Percentiles rank a stretch among this genome's conserved stretches.
Conservation (phyloP, 1,140 invertebrate genomes). For the Ylistrum balloti region DNA sequence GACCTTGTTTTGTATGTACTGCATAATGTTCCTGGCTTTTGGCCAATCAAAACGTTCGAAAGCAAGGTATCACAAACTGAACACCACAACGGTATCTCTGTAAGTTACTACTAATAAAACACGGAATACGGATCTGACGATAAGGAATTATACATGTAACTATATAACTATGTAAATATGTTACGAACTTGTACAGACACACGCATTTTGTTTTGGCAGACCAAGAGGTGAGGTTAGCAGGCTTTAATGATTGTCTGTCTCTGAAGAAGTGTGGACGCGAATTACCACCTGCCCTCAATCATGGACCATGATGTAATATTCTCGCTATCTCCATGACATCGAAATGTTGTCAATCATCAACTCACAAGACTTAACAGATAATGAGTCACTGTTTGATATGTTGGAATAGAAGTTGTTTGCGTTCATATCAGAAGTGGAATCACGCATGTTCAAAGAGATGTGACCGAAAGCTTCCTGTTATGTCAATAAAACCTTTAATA, state of each 20-base stretch:
- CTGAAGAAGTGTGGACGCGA: neutral
- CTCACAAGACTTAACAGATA: neutral
- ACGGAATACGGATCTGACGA: neutral
- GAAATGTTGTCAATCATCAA: neutral
- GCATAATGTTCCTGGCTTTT: neutral
- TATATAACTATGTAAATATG: neutral
- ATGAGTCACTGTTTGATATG: neutral
- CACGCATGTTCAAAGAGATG: too few relatives aligned
- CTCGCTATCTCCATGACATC: neutral
- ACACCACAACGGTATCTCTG: neutral
- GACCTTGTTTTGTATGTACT: neutral
- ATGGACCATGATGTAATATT: neutral
- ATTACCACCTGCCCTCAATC: neutral
- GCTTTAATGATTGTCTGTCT: neutral
- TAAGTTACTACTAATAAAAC: neutral
- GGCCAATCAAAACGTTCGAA: neutral
- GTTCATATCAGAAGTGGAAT: too few relatives aligned
- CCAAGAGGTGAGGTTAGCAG: neutral
- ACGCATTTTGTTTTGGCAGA: neutral
- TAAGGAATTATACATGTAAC: neutral
- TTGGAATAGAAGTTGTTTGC: too few relatives aligned
- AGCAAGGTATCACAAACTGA: neutral
- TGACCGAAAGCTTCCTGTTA: too few relatives aligned
- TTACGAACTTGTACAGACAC: neutral
- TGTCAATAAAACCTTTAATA: too few relatives aligned